These are phyloP conservation scores for Pelodiscus sinensis DNA, from an alignment of 2,113 vertebrate genomes.

Conservation along the genomic window DNA sequence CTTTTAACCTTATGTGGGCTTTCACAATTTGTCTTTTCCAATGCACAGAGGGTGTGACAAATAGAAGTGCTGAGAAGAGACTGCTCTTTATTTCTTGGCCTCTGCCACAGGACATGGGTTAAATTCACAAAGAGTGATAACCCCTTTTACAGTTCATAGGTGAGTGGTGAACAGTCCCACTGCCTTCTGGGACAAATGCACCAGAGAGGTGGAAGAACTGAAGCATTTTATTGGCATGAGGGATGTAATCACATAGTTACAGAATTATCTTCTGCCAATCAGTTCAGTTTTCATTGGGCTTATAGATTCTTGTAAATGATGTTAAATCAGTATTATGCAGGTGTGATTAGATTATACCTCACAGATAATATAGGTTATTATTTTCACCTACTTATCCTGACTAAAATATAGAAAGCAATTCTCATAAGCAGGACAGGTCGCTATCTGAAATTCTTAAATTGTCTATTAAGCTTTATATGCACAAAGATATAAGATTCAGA, in stretches of 20 bases:
- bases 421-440: neutral
- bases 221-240: neutral
- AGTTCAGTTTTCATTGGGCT: neutral
- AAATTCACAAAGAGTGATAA: neutral
- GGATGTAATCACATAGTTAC: slow-evolving; percentile 11
- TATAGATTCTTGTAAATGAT: neutral
- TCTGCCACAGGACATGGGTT: neutral
- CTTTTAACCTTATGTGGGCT: no score
- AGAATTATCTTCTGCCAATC: neutral
- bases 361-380: neutral
- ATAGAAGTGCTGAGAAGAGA: neutral
- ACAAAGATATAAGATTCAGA: neutral
- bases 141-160: neutral
- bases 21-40: neutral
- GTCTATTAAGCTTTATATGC: neutral
- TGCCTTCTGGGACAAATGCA: neutral
- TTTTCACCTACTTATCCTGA: neutral
- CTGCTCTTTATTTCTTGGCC: neutral
- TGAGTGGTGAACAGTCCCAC: neutral
- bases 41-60: rapidly evolving
- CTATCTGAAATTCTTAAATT: neutral
- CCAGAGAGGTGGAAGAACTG: neutral
- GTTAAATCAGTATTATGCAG: neutral
- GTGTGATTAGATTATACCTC: neutral
- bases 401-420: neutral